Evolutionary conservation across 2,888 invertebrate species (phyloP).

Genomic region (Alcis repandata): DNA sequence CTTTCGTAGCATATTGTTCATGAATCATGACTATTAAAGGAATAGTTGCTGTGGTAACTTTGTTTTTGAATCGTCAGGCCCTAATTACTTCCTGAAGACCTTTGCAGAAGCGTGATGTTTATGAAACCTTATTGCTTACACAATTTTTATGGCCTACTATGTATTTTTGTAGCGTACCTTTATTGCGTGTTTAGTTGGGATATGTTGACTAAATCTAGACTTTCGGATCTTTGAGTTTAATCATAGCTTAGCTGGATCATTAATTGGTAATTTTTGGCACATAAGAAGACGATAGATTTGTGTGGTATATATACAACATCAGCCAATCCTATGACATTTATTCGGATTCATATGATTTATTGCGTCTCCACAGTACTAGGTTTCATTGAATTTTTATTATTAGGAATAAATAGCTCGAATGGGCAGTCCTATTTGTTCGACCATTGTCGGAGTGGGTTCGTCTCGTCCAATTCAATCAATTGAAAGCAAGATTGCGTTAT

Average conservation of each 20-base stretch:
- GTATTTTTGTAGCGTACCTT: too few species aligned
- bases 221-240: too few species aligned
- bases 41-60: background rate
- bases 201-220: too few species aligned
- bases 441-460: slow-evolving; percentile 16
- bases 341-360: background rate
- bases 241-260: too few species aligned
- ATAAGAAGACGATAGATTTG: too few species aligned
- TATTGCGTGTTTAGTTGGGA: too few species aligned
- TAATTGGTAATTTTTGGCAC: too few species aligned
- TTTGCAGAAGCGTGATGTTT: background rate
- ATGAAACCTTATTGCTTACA: background rate
- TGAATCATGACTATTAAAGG: background rate
- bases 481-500: slow-evolving; percentile 28
- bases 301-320: background rate
- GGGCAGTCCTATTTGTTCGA: slow-evolving; percentile 4
- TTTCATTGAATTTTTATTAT: background rate
- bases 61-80: background rate
- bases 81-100: slow-evolving; percentile 8
- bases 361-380: background rate
- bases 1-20: slow-evolving; percentile 3
- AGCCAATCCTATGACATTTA: background rate
- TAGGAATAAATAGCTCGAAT: background rate
- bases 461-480: slow-evolving; percentile 31
- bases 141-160: too few species aligned